Evolutionary conservation across 2,797 vertebrate genomes (phyloP).

Genomic region (Jordanella pulchra): DNA sequence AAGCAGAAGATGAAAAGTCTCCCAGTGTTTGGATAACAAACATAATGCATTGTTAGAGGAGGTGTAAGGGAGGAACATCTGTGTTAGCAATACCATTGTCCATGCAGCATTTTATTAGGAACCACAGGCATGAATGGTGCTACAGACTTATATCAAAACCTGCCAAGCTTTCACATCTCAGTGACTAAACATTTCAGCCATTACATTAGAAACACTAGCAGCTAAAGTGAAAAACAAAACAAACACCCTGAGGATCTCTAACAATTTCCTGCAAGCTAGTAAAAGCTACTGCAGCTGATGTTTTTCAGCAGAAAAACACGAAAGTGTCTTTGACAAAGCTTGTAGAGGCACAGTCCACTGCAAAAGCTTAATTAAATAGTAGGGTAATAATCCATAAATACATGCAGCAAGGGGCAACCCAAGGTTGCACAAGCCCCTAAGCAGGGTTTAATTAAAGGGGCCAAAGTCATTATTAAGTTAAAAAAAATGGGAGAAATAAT

Average conservation of each 20-base stretch:
- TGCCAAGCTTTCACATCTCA: not conserved
- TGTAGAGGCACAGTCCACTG: not conserved
- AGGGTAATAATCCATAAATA: constrained; percentile 3
- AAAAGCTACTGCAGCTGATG: not conserved
- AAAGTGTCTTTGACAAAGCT: not conserved
- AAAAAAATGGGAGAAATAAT: too few species aligned
- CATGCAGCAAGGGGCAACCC: not conserved
- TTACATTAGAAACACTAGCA: not conserved
- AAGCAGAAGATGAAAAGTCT: constrained; percentile 31
- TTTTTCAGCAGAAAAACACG: not conserved
- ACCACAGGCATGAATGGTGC: not conserved
- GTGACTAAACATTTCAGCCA: not conserved
- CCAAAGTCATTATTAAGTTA: not conserved
- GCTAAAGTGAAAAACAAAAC: not conserved
- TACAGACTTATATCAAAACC: not conserved
- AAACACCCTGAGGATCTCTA: not conserved
- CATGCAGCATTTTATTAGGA: not conserved
- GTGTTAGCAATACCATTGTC: not conserved
- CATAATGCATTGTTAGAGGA: constrained; percentile 17
- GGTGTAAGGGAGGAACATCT: not conserved
- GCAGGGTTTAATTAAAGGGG: not conserved
- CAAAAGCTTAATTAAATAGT: not conserved
- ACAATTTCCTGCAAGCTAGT: not conserved
- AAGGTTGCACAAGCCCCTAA: not conserved
- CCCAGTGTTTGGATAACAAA: constrained; percentile 39